Conservation (phyloP, 2,888 invertebrate species). For the Calliopum simillimum region DNA sequence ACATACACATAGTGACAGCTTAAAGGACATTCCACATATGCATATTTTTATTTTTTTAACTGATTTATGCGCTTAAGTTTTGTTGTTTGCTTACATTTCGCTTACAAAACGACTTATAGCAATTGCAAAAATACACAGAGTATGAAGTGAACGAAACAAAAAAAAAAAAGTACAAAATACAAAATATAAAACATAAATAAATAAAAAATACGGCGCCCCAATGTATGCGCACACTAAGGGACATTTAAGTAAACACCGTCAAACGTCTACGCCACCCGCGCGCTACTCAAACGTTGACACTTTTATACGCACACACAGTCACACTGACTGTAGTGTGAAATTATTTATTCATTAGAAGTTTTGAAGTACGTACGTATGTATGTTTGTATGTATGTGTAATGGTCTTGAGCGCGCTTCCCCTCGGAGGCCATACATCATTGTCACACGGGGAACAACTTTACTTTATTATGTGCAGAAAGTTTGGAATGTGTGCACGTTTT, state of each 20-base stretch:
- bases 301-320: background rate
- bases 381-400: no score
- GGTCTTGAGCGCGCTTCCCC: background rate
- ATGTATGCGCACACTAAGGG: slow-evolving; percentile 2
- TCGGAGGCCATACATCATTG: slow-evolving; percentile 44
- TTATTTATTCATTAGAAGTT: slow-evolving; percentile 43
- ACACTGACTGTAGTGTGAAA: slow-evolving; percentile 11
- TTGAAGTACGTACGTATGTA: background rate
- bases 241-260: background rate
- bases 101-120: slow-evolving; percentile 5
- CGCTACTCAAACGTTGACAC: no score
- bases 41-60: slow-evolving; percentile 24
- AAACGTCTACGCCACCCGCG: no score
- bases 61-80: slow-evolving; percentile 40
- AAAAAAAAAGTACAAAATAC: slow-evolving; percentile 4
- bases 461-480: slow-evolving; percentile 48
- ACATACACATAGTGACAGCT: background rate
- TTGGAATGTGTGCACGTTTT: slow-evolving; percentile 44
- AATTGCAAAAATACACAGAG: slow-evolving; percentile 31
- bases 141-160: slow-evolving; percentile 24
- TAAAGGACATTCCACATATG: slow-evolving; percentile 25
- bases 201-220: slow-evolving; percentile 6
- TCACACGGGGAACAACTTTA: slow-evolving; percentile 40
- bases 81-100: slow-evolving; percentile 39
- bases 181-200: slow-evolving; percentile 15